These are phyloP conservation scores for Panagrolaimus sp. DNA, from an alignment of 1,140 invertebrate genomes.

Conservation along the genomic window DNA sequence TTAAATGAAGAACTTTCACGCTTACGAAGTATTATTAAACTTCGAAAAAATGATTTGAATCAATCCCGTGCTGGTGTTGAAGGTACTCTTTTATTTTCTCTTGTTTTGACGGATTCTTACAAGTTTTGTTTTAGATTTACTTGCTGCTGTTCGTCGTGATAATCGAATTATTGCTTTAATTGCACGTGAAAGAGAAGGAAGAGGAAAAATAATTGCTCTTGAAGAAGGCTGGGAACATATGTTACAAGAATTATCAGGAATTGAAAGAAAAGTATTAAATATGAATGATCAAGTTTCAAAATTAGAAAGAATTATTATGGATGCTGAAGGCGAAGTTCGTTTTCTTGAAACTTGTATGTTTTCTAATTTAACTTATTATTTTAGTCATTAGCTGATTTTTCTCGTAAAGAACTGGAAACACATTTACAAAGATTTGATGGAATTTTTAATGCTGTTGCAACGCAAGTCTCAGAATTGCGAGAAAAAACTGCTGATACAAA, in stretches of 20 bases:
- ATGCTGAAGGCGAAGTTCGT: no score
- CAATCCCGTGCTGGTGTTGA: not conserved
- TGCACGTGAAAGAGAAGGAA: not conserved
- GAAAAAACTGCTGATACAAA: not conserved
- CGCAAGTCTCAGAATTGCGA: not conserved
- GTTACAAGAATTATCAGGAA: not conserved
- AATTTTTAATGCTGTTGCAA: not conserved
- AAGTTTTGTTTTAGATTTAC: not conserved
- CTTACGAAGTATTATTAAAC: not conserved
- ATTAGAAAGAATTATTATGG: no score
- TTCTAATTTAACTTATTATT: not conserved
- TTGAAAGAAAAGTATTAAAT: not conserved
- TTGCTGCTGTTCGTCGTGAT: slow-evolving; percentile 8
- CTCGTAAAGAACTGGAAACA: slow-evolving; percentile 4
- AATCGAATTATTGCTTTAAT: slow-evolving; percentile 5
- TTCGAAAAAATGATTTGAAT: not conserved
- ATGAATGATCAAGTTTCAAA: not conserved
- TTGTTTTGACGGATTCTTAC: no score
- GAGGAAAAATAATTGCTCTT: not conserved
- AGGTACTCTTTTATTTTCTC: no score
- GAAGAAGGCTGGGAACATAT: not conserved
- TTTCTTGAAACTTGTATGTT: not conserved
- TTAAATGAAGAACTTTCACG: not conserved
- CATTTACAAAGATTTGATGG: slow-evolving; percentile 5
- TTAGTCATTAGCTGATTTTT: slow-evolving; percentile 1